Base-by-base conservation (phyloP, 1,140 invertebrate species). In the Lordiphosa stackelbergi region DNA sequence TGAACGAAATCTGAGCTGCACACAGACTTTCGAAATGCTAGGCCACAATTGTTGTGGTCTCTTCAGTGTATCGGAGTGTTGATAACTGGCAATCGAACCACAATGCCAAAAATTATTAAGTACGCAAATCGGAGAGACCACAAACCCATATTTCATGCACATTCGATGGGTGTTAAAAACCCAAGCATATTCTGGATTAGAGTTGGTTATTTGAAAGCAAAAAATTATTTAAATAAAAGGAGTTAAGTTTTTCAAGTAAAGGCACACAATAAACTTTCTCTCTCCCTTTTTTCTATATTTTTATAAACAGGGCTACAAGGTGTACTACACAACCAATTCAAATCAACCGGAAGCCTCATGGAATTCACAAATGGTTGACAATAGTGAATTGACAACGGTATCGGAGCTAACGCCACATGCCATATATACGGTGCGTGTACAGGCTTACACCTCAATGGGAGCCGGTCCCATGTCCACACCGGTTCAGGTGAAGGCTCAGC, bases 401-500 rank as follows among this genome's bases (percentile, higher is more conserved):
- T 94, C 94, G 68, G 95, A 97, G 73, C 89, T 98, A 49, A 94
- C 92, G 16, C 94, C 95, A 8, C 93, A 95, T 77, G 94, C 93
- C 7, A 96, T 97, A 56, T 98, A 98, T 88, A 97, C 96, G 8
- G 96, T 98, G 59, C 89, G 94, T 52, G 95, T 98, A 0, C 95
- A 97, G 87, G 96, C 96, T 0, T 93, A 95, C 77, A 97, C 96
- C 3, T 96, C 94, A 24, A 95, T 97, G 49, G 96, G 96, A 3
- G 94, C 95, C 13, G 96, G 96, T 54, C 96, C 96, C 1, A 91
- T 98, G 56, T 98, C 96, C 59, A 90, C 93, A 0, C 95, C 96
- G 9, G 95, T 98, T 10, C 95, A 97, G 89, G 96, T 98, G 65
- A 98, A 98, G 90, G 98, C 96, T 6, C 96, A 97, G 85, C 96